Conservation (phyloP, 2,888 invertebrate genomes). For the Octodonta nipae region DNA sequence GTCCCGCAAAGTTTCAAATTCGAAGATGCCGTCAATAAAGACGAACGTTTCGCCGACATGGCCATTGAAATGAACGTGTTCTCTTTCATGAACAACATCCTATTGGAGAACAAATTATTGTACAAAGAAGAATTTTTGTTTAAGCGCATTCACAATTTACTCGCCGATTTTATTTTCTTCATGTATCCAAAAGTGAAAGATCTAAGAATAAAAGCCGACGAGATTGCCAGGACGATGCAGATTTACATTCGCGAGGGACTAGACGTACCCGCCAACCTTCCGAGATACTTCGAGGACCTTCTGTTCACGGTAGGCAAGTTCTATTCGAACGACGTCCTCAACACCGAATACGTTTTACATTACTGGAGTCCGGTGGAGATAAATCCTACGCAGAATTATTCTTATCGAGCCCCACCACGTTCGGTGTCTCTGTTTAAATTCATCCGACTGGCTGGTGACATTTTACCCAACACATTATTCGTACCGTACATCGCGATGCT, state of each 20-base stretch:
- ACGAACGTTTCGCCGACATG: constrained; percentile 65
- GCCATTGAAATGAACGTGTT: constrained; percentile 71
- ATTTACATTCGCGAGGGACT: constrained; percentile 37
- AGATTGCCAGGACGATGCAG: constrained; percentile 66
- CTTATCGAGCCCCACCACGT: constrained; percentile 44
- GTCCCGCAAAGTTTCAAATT: constrained; percentile 43
- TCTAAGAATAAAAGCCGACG: constrained; percentile 72
- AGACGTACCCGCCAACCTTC: constrained; percentile 58
- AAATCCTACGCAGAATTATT: constrained; percentile 28
- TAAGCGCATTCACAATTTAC: constrained; percentile 65
- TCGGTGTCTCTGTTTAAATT: constrained; percentile 81
- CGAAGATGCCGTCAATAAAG: constrained; percentile 53
- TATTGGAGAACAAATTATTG: constrained; percentile 56
- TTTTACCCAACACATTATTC: constrained; percentile 70
- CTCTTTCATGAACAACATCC: constrained; percentile 58
- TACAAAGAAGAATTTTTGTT: constrained; percentile 69
- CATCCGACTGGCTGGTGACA: constrained; percentile 74
- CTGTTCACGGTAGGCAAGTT: constrained; percentile 65
- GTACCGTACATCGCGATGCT: constrained; percentile 80
- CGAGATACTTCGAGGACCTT: constrained; percentile 72
- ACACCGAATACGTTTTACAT: constrained; percentile 57
- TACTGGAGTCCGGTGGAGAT: constrained; percentile 64
- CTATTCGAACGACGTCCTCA: constrained; percentile 60
- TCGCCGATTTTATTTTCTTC: constrained; percentile 83
- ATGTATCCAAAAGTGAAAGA: constrained; percentile 87